phyloP scores from a whole-genome alignment of 2,888 invertebrate genomes.

The Brachypterus glaber region DNA sequence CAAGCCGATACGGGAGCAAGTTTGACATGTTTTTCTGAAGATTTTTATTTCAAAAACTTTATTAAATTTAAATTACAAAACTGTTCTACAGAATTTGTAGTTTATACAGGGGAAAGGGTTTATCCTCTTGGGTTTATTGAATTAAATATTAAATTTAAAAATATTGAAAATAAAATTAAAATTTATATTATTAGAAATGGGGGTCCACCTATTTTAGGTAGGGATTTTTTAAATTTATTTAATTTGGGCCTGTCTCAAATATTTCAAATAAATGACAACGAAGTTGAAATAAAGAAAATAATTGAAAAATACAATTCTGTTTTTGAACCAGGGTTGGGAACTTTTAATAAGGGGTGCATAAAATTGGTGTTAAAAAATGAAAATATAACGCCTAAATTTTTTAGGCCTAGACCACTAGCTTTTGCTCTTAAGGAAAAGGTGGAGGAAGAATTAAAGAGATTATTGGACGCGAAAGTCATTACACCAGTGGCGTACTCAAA shows the following conservation, averaged over 20 bases:
- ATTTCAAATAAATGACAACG: neutral
- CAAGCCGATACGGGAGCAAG: too few species aligned
- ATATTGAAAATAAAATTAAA: neutral
- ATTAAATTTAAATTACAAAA: too few species aligned
- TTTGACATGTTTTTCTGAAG: too few species aligned
- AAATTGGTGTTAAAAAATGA: neutral
- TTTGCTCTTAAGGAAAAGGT: neutral
- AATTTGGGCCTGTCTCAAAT: neutral
- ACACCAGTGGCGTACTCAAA: conserved; percentile 1
- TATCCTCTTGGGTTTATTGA: neutral
- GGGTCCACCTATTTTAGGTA: neutral
- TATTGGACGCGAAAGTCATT: neutral
- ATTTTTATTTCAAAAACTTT: too few species aligned
- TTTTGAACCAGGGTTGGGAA: neutral
- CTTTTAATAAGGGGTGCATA: neutral
- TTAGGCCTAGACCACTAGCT: neutral
- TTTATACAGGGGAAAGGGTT: neutral
- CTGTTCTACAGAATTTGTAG: too few species aligned
- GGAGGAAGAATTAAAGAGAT: neutral
- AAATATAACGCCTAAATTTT: neutral
- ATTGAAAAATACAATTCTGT: neutral
- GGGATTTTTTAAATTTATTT: neutral
- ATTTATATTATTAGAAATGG: neutral
- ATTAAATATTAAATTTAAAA: neutral
- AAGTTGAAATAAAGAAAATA: neutral